These are phyloP conservation scores for Himalopsyche kuldschensis DNA, from an alignment of 2,888 invertebrate species.

Conservation along the genomic window DNA sequence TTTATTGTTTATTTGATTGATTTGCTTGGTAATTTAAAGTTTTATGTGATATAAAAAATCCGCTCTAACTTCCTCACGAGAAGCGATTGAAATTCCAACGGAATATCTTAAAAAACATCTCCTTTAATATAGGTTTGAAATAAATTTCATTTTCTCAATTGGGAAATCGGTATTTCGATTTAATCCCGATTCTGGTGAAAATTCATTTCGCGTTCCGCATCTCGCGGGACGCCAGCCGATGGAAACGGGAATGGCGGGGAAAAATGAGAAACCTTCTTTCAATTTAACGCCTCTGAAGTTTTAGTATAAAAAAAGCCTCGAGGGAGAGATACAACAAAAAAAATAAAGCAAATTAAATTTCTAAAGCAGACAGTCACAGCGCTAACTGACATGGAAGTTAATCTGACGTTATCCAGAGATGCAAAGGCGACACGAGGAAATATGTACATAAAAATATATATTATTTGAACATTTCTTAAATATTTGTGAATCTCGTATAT, in stretches of 20 bases:
- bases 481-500: too few relatives aligned
- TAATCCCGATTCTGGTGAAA: background rate
- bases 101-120: background rate
- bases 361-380: background rate
- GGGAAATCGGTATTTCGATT: background rate
- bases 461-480: too few relatives aligned
- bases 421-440: background rate
- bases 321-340: background rate
- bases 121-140: background rate
- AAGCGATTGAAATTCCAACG: background rate
- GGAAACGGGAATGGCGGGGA: background rate
- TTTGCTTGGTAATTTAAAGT: too few relatives aligned
- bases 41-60: background rate
- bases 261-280: slow-evolving; percentile 1
- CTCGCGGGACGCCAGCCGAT: background rate
- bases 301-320: background rate
- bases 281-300: background rate
- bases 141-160: background rate
- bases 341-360: slow-evolving; percentile 2
- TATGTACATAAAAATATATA: background rate
- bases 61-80: background rate
- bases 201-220: background rate
- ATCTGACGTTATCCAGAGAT: background rate
- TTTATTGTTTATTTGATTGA: too few relatives aligned
- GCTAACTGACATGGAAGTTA: background rate